Conservation (phyloP, 1,140 invertebrate genomes). For the Drosophila chauvacae region DNA sequence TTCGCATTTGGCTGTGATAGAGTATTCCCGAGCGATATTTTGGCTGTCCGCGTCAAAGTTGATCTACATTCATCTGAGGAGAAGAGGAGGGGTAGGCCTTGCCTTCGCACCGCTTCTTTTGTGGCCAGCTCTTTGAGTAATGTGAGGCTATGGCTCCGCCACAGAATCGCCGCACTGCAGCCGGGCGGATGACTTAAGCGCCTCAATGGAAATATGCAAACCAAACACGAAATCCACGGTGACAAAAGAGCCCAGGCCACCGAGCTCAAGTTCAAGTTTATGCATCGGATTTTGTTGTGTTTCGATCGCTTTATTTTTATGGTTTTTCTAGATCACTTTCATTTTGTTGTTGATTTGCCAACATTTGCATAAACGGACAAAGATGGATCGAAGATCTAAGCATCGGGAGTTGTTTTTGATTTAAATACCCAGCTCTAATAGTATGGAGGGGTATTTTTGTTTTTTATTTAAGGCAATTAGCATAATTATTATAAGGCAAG, state of each 20-base stretch:
- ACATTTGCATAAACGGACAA: conserved; percentile 28
- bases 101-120: conserved; percentile 52
- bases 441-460: neutral
- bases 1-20: neutral
- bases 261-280: conserved; percentile 61
- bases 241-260: conserved; percentile 43
- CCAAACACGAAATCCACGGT: conserved; percentile 37
- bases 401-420: conserved; percentile 2
- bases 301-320: conserved; percentile 36
- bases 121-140: conserved; percentile 42
- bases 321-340: conserved; percentile 62
- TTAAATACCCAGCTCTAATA: conserved; percentile 3
- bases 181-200: conserved; percentile 42
- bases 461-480: neutral
- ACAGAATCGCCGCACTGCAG: conserved; percentile 39
- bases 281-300: conserved; percentile 29
- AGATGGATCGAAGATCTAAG: conserved; percentile 25
- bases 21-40: conserved; percentile 3
- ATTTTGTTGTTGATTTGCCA: conserved; percentile 54
- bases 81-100: conserved; percentile 36
- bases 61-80: conserved; percentile 53
- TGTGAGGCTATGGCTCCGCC: conserved; percentile 17
- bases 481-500: neutral
- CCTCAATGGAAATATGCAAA: conserved; percentile 49
- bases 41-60: conserved; percentile 36